Evolutionary conservation across 2,113 vertebrate genomes (phyloP), one percentile per base, ranked within the genome.

Genomic region (Sander lucioperca): DNA sequence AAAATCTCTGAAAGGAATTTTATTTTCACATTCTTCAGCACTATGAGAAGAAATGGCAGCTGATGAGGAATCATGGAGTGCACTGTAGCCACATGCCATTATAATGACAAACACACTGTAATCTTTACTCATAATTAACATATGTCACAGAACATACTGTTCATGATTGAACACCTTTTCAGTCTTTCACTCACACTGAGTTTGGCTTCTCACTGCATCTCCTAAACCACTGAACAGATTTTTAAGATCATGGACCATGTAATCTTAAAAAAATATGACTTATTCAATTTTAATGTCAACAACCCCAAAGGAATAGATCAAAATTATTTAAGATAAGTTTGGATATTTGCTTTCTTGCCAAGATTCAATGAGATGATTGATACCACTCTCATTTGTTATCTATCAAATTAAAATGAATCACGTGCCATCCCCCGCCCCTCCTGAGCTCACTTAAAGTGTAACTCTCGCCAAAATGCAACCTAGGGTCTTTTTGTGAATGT

Each of bases 21-120:
- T 74, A 77, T 72, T 77, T 83, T 70, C 85, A 85, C 77, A 83
- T 88, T 86, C 84, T 73, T 77, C 36, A 50, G 47, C 85, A 76
- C 62, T 56, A 82, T 72, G 65, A 82, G 74, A 81, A 71, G 76
- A 84, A 79, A 84, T 57, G 59, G 62, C 66, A 78, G 75, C 86
- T 80, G 84, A 87, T 86, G 74, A 58, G 36, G 62, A 82, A 85
- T 80, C 77, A 56, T 33, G 21, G 50, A 77, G 66, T 61, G 81
- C 71, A 85, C 21, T 51, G 18, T n/a, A 48, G 63, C 19, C 50
- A 74, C 30, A 25, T 76, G 80, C 69, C 33, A 36, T 65, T 61
- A 23, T 45, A 36, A 62, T 74, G 82, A 76, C 64, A 80, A 80
- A 82, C 69, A 82, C 51, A 33, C 25, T 23, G 50, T 27, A 36